Conservation (phyloP, 2,113 vertebrate species). For the Prinia subflava region DNA sequence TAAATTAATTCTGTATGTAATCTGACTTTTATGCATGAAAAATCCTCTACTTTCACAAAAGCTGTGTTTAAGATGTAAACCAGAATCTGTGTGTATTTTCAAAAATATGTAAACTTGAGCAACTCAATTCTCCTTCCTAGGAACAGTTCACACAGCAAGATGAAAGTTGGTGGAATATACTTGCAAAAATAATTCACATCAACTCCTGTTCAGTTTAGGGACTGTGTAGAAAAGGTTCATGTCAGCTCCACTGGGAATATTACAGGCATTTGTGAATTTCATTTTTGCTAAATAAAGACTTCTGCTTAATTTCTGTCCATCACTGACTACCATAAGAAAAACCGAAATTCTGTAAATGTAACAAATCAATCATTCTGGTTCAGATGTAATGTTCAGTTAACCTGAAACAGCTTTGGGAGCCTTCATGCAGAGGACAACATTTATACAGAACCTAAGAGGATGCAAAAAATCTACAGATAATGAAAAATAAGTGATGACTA, state of each 20-base stretch:
- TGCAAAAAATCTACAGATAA: not conserved
- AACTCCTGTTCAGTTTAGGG: not conserved
- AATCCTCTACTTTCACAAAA: not conserved
- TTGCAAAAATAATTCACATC: not conserved
- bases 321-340: not conserved
- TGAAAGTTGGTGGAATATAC: not conserved
- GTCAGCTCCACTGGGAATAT: rapidly evolving
- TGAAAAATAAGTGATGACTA: not conserved
- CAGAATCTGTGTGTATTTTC: not conserved
- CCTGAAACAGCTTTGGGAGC: not conserved
- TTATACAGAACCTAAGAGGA: not conserved
- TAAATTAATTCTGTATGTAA: not conserved
- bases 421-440: not conserved
- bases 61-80: not conserved
- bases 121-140: not conserved
- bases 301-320: not conserved
- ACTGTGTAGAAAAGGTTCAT: not conserved
- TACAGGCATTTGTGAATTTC: not conserved
- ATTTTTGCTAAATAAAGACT: not conserved
- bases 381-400: not conserved
- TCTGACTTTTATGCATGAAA: not conserved
- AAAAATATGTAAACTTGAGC: not conserved
- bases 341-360: not conserved
- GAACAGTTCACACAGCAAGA: not conserved
- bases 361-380: not conserved